These are phyloP conservation scores for Sesia apiformis DNA, from an alignment of 2,888 invertebrate genomes.

Conservation along the genomic window DNA sequence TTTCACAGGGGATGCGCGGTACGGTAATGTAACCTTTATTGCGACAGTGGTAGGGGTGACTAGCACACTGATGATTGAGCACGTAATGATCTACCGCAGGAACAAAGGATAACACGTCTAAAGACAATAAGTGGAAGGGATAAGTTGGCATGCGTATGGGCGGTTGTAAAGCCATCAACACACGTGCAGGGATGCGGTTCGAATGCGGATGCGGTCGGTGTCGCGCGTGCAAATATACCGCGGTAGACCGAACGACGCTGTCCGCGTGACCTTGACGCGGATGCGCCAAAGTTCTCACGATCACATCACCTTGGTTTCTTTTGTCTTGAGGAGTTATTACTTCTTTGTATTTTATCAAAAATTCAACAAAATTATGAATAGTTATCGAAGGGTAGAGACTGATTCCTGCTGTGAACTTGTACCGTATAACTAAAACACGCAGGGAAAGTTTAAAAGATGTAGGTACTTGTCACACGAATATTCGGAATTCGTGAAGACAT, in stretches of 20 bases:
- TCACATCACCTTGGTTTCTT: not conserved
- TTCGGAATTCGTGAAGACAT: too few species aligned
- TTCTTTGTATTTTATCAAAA: too few species aligned
- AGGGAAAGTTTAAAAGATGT: too few species aligned
- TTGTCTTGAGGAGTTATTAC: not conserved
- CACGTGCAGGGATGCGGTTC: constrained; percentile 41
- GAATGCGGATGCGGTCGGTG: constrained; percentile 55
- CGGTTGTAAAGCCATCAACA: constrained; percentile 40
- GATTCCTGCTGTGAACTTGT: too few species aligned
- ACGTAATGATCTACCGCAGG: constrained; percentile 52
- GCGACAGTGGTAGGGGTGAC: constrained; percentile 39
- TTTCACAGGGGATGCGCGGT: constrained; percentile 53
- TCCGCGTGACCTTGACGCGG: constrained; percentile 44
- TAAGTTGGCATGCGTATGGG: constrained; percentile 46
- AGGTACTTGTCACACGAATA: too few species aligned
- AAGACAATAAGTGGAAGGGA: constrained; percentile 60
- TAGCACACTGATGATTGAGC: constrained; percentile 35
- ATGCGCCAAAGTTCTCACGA: constrained; percentile 48
- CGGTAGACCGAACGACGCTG: constrained; percentile 63
- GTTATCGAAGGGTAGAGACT: too few species aligned
- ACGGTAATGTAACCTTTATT: constrained; percentile 52
- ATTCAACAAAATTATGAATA: too few species aligned
- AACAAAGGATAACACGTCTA: constrained; percentile 66
- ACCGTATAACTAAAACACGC: too few species aligned
- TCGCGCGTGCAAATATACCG: constrained; percentile 47